A percentile compares a stretch with the other conserved stretches of the same genome.
These are phyloP conservation scores for Toxonevra muliebris DNA, from an alignment of 2,888 invertebrate genomes.

Conservation along the genomic window DNA sequence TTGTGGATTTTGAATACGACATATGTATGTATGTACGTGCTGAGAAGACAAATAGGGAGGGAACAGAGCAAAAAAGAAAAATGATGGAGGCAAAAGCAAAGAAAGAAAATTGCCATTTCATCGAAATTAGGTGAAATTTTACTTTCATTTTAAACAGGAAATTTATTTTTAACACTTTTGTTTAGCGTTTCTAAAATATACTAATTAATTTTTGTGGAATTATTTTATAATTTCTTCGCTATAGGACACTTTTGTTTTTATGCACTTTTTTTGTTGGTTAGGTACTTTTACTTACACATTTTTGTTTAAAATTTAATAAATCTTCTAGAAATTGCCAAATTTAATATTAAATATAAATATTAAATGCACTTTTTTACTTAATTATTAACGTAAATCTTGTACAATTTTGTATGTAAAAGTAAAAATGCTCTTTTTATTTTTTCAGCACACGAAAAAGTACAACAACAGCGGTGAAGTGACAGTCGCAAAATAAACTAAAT, in stretches of 20 bases:
- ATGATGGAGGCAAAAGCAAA: constrained; percentile 26
- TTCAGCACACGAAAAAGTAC: too few relatives aligned
- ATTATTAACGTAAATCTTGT: not conserved
- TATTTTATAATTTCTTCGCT: not conserved
- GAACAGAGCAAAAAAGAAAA: constrained; percentile 12
- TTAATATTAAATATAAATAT: not conserved
- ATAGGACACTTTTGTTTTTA: not conserved
- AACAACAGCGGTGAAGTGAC: too few relatives aligned
- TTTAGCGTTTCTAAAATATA: constrained; percentile 3
- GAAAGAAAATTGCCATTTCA: constrained; percentile 36
- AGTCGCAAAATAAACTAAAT: too few relatives aligned
- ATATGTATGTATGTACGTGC: too few relatives aligned
- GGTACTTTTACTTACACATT: too few relatives aligned
- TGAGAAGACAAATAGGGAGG: too few relatives aligned
- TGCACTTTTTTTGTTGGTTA: too few relatives aligned
- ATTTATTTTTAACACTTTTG: not conserved
- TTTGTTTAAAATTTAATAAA: too few relatives aligned
- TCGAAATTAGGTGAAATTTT: constrained; percentile 53
- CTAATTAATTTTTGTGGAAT: not conserved
- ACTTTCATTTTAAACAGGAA: constrained; percentile 46
- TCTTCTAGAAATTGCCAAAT: too few relatives aligned
- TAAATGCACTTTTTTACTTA: constrained; percentile 2
- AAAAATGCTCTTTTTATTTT: too few relatives aligned
- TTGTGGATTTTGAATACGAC: too few relatives aligned
- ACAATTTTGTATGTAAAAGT: not conserved